Percentiles rank a stretch among this genome's conserved stretches.
phyloP scores from a whole-genome alignment of 2,113 vertebrate genomes.

The Hystrix cristata region DNA sequence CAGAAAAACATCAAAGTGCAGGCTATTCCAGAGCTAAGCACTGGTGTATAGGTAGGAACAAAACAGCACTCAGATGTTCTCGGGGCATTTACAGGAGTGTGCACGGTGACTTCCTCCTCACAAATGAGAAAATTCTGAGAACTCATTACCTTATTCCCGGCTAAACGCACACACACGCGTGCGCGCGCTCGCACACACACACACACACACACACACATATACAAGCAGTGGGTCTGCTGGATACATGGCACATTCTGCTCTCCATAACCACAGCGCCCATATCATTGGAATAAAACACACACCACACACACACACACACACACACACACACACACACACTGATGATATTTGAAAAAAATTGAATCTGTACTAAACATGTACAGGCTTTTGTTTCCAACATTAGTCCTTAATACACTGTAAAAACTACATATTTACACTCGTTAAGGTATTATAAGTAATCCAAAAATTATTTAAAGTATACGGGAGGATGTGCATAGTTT shows the following conservation, averaged over 20 bases:
- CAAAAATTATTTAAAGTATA: neutral
- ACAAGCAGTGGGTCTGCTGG: neutral
- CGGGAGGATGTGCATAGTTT: neutral
- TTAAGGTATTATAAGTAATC: neutral
- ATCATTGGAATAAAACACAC: neutral
- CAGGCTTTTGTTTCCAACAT: neutral
- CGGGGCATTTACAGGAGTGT: neutral
- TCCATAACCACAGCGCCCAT: neutral
- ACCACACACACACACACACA: too few relatives aligned
- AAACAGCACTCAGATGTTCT: neutral
- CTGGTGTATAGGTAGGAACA: neutral
- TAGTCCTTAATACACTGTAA: neutral
- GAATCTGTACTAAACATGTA: neutral
- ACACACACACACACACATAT: neutral
- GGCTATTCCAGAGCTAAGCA: neutral
- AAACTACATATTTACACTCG: neutral
- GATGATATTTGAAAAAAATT: neutral
- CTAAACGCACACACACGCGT: neutral
- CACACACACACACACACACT: too few relatives aligned
- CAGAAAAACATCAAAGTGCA: conserved; percentile 39
- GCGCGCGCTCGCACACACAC: neutral
- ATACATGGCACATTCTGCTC: neutral
- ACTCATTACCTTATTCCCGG: neutral
- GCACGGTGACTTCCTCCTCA: neutral
- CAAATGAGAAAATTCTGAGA: neutral